phyloP scores from a whole-genome alignment of 1,140 invertebrate species.

The Aphidius ervi region DNA sequence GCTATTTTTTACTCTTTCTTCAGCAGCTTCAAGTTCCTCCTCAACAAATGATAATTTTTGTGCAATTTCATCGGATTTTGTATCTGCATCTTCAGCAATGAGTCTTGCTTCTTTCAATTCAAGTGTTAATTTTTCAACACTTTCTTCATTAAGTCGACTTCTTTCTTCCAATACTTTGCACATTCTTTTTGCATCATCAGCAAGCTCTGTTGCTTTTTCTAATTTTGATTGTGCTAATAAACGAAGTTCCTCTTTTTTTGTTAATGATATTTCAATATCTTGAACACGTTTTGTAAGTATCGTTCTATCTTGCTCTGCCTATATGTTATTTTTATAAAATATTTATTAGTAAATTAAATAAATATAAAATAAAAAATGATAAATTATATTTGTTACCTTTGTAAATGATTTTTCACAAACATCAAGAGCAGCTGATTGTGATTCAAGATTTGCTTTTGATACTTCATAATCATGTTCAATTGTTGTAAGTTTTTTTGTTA shows the following conservation, averaged over 20 bases:
- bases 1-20: conserved; percentile 82
- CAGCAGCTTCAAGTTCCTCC: conserved; percentile 82
- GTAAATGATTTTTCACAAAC: conserved; percentile 64
- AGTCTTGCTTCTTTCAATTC: conserved; percentile 75
- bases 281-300: conserved; percentile 73
- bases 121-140: conserved; percentile 67
- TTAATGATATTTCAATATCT: conserved; percentile 73
- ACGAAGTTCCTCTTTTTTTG: conserved; percentile 73
- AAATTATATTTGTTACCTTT: conserved; percentile 31
- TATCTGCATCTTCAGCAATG: conserved; percentile 75
- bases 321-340: conserved; percentile 13
- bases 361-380: not conserved
- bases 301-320: conserved; percentile 77
- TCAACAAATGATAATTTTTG: conserved; percentile 87
- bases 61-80: conserved; percentile 81
- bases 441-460: conserved; percentile 61
- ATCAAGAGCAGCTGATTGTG: conserved; percentile 64
- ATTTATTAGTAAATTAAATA: not conserved
- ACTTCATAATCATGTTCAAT: conserved; percentile 66
- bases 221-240: conserved; percentile 67
- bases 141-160: conserved; percentile 70
- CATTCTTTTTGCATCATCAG: conserved; percentile 78
- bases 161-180: conserved; percentile 77
- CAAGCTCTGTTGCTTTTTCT: conserved; percentile 73
- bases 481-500: conserved; percentile 67